phyloP scores from a whole-genome alignment of 1,140 invertebrate species.

The Asobara japonica region DNA sequence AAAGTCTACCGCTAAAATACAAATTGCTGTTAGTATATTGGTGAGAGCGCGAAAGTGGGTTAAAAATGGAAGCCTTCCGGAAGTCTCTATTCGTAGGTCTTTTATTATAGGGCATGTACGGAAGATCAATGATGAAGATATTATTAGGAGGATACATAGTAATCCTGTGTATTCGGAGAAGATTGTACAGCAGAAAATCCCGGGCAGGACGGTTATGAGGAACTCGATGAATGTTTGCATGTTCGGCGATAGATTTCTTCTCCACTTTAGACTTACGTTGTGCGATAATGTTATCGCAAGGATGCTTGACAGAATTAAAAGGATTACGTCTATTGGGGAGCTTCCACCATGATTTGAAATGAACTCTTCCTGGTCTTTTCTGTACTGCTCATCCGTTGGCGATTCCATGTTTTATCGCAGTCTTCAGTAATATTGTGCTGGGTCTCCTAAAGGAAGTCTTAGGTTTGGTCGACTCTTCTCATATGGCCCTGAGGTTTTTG shows the following conservation, averaged over 20 bases:
- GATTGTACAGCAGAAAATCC: slow-evolving; percentile 66
- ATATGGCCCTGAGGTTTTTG: too few species aligned
- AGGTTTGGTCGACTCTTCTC: too few species aligned
- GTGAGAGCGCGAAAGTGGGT: slow-evolving; percentile 76
- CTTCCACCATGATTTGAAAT: slow-evolving; percentile 56
- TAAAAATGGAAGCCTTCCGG: slow-evolving; percentile 65
- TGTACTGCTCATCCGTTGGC: slow-evolving; percentile 45
- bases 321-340: slow-evolving; percentile 56
- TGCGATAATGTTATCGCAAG: slow-evolving; percentile 55
- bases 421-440: too few species aligned
- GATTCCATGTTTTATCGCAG: slow-evolving; percentile 33
- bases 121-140: slow-evolving; percentile 40
- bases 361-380: slow-evolving; percentile 52
- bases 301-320: slow-evolving; percentile 63
- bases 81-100: slow-evolving; percentile 33
- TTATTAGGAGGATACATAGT: slow-evolving; percentile 44
- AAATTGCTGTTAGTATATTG: slow-evolving; percentile 80
- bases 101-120: slow-evolving; percentile 1
- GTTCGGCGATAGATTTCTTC: slow-evolving; percentile 36
- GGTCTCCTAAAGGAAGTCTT: too few species aligned
- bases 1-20: slow-evolving; percentile 95
- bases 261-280: slow-evolving; percentile 43
- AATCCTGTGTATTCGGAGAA: slow-evolving; percentile 49
- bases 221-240: slow-evolving; percentile 63
- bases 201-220: slow-evolving; percentile 63